Percentiles rank a stretch among this genome's conserved stretches.
phyloP scores from a whole-genome alignment of 2,797 vertebrate species.

The Fundulus diaphanus region DNA sequence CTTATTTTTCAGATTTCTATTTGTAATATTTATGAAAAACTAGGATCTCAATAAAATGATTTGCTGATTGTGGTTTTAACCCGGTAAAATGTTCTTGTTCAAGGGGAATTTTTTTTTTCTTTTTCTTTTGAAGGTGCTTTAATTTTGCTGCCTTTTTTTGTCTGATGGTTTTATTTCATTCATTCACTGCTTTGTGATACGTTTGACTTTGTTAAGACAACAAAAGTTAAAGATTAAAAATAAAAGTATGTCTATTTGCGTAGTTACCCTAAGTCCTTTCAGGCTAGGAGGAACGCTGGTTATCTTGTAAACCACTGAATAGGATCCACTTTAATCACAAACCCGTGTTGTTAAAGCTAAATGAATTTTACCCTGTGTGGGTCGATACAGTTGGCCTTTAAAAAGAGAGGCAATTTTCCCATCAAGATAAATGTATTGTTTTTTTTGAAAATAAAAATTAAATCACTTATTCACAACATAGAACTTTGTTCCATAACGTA shows the following conservation, averaged over 20 bases:
- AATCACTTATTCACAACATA: neutral
- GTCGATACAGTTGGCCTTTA: neutral
- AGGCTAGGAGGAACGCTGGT: neutral
- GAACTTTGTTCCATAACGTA: neutral
- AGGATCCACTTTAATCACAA: neutral
- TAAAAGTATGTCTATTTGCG: neutral
- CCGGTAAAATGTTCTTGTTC: neutral
- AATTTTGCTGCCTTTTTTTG: neutral
- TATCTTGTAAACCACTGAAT: neutral
- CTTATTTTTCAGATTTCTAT: neutral
- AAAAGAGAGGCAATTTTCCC: neutral
- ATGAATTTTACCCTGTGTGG: neutral
- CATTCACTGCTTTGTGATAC: neutral
- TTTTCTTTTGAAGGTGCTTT: neutral
- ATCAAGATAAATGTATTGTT: neutral
- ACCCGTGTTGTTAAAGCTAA: neutral
- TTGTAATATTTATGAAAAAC: neutral
- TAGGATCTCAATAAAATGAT: neutral
- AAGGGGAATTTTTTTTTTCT: neutral
- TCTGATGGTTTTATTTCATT: neutral
- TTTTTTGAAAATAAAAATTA: neutral
- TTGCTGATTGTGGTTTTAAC: neutral
- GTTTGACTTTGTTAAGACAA: neutral
- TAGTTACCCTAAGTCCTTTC: neutral
- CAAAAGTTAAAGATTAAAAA: constrained; percentile 2